phyloP scores from a whole-genome alignment of 1,140 invertebrate species.

The Brachionus sp. region DNA sequence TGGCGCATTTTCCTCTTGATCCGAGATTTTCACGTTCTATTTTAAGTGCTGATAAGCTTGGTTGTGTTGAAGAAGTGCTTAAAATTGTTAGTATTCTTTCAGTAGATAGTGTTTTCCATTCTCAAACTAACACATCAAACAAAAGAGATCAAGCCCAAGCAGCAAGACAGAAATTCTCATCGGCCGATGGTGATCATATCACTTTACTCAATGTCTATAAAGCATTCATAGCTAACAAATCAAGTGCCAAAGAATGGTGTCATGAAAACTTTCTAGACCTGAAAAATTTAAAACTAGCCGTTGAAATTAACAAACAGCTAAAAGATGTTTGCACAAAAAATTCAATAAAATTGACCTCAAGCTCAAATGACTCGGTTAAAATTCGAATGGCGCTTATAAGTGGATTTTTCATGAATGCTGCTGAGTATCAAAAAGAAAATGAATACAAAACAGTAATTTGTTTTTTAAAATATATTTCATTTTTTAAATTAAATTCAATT shows the following conservation, averaged over 20 bases:
- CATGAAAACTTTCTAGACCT: conserved; percentile 81
- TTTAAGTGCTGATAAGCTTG: not conserved
- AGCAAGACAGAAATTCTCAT: conserved; percentile 71
- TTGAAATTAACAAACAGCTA: conserved; percentile 77
- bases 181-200: conserved; percentile 83
- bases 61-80: conserved; percentile 40
- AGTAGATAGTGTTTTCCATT: conserved; percentile 43
- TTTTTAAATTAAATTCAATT: not conserved
- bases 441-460: conserved; percentile 69
- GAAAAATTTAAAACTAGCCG: conserved; percentile 77
- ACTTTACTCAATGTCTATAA: conserved; percentile 84
- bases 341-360: not conserved
- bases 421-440: conserved; percentile 73
- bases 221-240: conserved; percentile 67
- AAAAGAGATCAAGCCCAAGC: conserved; percentile 66
- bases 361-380: conserved; percentile 71
- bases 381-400: conserved; percentile 88
- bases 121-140: conserved; percentile 2
- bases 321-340: conserved; percentile 68
- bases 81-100: conserved; percentile 61
- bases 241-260: conserved; percentile 73
- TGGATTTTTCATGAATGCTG: conserved; percentile 89
- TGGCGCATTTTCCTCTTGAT: conserved; percentile 43
- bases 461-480: not conserved
- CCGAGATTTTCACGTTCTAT: conserved; percentile 31